A percentile compares a stretch with the other conserved stretches of the same genome.
These are phyloP conservation scores for Manacus vitellinus DNA, from an alignment of 2,113 vertebrate species.

Conservation along the genomic window DNA sequence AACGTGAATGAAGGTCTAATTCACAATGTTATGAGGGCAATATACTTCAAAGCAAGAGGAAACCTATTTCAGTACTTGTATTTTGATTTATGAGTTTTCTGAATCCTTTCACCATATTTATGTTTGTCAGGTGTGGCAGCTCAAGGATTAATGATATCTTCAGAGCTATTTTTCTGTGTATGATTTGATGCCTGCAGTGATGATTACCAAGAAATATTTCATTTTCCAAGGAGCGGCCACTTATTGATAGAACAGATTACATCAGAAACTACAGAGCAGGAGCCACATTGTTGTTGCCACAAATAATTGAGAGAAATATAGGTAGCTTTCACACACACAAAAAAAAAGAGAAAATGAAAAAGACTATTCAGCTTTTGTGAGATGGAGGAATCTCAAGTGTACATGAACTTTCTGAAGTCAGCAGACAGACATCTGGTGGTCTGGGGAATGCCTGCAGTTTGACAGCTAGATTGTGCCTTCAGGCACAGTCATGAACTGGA, in stretches of 20 bases:
- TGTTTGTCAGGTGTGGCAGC: slow-evolving; percentile 48
- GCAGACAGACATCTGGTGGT: slow-evolving; percentile 13
- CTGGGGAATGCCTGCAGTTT: slow-evolving; percentile 50
- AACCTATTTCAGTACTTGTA: slow-evolving; percentile 21
- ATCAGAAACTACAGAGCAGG: neutral
- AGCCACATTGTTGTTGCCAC: neutral
- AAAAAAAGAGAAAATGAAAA: neutral
- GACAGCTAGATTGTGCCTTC: slow-evolving; percentile 51
- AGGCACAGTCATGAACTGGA: slow-evolving; percentile 49
- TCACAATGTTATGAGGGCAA: neutral
- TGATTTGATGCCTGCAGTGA: slow-evolving; percentile 45
- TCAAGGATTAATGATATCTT: slow-evolving; percentile 52
- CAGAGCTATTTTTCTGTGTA: slow-evolving; percentile 42
- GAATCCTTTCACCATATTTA: slow-evolving; percentile 35
- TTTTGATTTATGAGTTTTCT: slow-evolving; percentile 59
- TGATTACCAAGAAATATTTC: slow-evolving; percentile 44
- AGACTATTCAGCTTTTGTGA: neutral
- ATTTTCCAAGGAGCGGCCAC: slow-evolving; percentile 14
- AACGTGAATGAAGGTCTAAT: slow-evolving; percentile 21
- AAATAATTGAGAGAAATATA: neutral
- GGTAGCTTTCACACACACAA: neutral
- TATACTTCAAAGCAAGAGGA: slow-evolving; percentile 55
- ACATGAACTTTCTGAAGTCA: slow-evolving; percentile 23
- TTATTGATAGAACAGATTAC: slow-evolving; percentile 31
- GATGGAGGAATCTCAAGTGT: neutral